Conservation (phyloP, 1,140 invertebrate genomes). For the Drosophila pseudoananassae region DNA sequence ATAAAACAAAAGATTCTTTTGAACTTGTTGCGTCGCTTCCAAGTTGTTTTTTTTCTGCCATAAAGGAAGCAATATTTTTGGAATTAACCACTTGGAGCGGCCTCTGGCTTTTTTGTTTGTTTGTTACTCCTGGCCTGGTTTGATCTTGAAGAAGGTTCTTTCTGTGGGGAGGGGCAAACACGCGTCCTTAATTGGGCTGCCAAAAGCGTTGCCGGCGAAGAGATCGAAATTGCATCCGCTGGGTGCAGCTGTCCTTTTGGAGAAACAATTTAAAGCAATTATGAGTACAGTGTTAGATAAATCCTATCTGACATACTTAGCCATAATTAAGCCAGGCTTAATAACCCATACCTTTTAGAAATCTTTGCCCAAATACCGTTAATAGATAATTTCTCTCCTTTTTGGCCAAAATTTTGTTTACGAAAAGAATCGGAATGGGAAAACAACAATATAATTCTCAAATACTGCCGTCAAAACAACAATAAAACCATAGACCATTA, state of each 20-base stretch:
- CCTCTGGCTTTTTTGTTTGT: constrained; percentile 21
- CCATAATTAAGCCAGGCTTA: neutral
- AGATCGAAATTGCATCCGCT: constrained; percentile 57
- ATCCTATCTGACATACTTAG: neutral
- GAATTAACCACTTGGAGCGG: constrained; percentile 32
- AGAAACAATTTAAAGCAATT: neutral
- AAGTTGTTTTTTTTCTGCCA: neutral
- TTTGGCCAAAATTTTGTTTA: constrained; percentile 62
- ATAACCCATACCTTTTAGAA: constrained; percentile 26
- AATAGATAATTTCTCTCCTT: constrained; percentile 34
- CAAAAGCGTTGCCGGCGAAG: constrained; percentile 40
- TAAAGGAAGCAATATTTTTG: constrained; percentile 62
- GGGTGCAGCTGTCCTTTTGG: constrained; percentile 29
- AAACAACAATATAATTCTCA: constrained; percentile 28
- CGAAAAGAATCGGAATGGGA: constrained; percentile 35
- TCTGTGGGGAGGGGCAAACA: constrained; percentile 28
- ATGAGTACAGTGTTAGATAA: too few relatives aligned
- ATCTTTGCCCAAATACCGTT: constrained; percentile 62
- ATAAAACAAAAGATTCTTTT: constrained; percentile 45
- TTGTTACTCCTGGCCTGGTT: constrained; percentile 54
- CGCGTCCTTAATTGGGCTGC: constrained; percentile 62
- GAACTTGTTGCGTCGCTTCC: constrained; percentile 56
- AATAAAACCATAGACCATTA: constrained; percentile 50
- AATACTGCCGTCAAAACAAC: constrained; percentile 36
- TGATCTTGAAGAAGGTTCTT: constrained; percentile 35